These are phyloP conservation scores for Cheiracanthium punctorium DNA, from an alignment of 2,888 invertebrate species.

Conservation along the genomic window DNA sequence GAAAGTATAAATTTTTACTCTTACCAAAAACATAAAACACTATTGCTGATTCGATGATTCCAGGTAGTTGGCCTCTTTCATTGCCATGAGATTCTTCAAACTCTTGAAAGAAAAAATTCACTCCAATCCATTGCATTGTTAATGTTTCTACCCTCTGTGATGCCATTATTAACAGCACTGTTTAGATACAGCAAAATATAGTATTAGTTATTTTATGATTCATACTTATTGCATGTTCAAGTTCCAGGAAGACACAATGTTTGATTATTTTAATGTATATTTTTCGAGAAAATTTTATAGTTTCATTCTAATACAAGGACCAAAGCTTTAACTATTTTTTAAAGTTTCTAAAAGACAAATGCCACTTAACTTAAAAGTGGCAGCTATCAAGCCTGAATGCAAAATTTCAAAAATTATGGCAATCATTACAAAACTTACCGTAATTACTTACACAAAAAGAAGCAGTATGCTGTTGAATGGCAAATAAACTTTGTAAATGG, in stretches of 20 bases:
- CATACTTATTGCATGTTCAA: too few species aligned
- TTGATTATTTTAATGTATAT: too few species aligned
- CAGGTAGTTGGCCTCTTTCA: conserved; percentile 90
- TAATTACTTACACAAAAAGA: conserved; percentile 77
- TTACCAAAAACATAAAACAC: conserved; percentile 86
- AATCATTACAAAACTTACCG: neutral
- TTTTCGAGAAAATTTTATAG: too few species aligned
- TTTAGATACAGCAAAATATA: neutral
- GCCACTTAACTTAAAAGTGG: too few species aligned
- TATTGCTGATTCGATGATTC: conserved; percentile 88
- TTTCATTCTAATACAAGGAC: too few species aligned
- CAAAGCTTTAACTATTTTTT: too few species aligned
- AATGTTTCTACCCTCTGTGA: conserved; percentile 77
- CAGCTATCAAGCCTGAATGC: too few species aligned
- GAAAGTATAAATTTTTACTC: too few species aligned
- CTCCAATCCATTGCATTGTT: conserved; percentile 72
- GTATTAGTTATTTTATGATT: too few species aligned
- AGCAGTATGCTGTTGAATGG: conserved; percentile 78
- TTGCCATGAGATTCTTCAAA: conserved; percentile 81
- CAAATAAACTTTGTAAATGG: conserved; percentile 79
- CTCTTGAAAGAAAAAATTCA: conserved; percentile 81
- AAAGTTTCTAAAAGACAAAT: too few species aligned
- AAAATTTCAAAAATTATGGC: too few species aligned
- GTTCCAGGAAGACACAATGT: too few species aligned
- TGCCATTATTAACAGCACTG: conserved; percentile 78